Conservation (phyloP, 2,888 invertebrate species). For the Quadriops clusia region DNA sequence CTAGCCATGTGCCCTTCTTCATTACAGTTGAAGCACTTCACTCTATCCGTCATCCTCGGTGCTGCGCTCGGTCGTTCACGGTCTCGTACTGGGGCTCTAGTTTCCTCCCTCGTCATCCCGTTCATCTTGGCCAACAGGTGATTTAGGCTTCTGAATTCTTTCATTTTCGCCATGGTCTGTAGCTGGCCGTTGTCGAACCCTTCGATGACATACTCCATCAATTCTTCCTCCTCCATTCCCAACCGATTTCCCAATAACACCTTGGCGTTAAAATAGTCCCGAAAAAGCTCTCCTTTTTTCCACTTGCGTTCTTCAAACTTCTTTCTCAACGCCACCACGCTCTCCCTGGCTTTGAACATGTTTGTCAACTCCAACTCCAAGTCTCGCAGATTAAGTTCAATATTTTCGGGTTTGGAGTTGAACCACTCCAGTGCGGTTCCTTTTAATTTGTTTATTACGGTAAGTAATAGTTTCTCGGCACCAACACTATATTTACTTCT, state of each 20-base stretch:
- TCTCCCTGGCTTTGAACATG: constrained; percentile 5
- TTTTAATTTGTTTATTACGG: constrained; percentile 5
- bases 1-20: constrained; percentile 1
- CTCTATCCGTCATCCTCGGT: too few relatives aligned
- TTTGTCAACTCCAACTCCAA: constrained; percentile 7
- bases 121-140: constrained; percentile 7
- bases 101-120: constrained; percentile 4
- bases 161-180: constrained; percentile 10
- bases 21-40: constrained; percentile 2
- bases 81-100: too few relatives aligned
- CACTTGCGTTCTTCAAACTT: constrained; percentile 6
- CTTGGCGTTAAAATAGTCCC: constrained; percentile 7
- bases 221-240: constrained; percentile 7
- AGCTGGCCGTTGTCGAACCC: constrained; percentile 8
- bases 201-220: constrained; percentile 8
- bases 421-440: constrained; percentile 7
- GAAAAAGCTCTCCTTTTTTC: constrained; percentile 8
- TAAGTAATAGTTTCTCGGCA: constrained; percentile 1
- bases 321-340: background rate
- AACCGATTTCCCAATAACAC: constrained; percentile 9
- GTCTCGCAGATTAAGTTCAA: constrained; percentile 3
- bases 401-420: constrained; percentile 8
- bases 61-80: too few relatives aligned
- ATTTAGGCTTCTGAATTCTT: constrained; percentile 5
- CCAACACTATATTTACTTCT: background rate